Base-by-base conservation (phyloP, 2,113 vertebrate species). In the Henicopernis longicauda region DNA sequence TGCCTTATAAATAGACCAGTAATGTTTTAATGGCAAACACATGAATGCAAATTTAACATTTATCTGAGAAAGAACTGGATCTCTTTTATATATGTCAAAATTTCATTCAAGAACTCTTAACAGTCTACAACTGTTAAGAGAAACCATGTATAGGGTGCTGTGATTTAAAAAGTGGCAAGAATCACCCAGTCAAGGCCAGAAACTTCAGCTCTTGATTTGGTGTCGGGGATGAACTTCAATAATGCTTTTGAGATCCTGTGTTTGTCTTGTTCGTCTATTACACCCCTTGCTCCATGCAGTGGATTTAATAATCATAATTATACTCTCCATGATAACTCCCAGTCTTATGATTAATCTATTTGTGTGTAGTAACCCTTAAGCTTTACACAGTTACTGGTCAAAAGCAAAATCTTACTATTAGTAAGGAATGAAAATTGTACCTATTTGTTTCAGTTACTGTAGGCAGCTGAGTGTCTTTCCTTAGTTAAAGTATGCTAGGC, bases 261-360 rank as follows among this genome's bases (percentile, higher is more conserved):
- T 93, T 90, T 87, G 70, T 69, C 65, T 86, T 80, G 71, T 90
- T 88, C 0, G 0, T 65, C 63, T 91, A 0, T 65, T 66, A 72
- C 57, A 91, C 61, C 84, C 66, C 96, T 95, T 82, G 40, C 80
- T 95, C 72, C 42, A 16, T 63, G 70, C 42, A 55, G 42, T 67
- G 45, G 38, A 74, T 87, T 89, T 84, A 90, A 84, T 87, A 71
- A 90, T 85, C 47, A 40, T 85, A 91, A 95, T 96, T 95, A 94
- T 23, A 72, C 57, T 89, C 57, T 52, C 66, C 5, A 7, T 90
- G 95, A 93, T 94, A 94, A 91, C 61, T 91, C 70, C 27, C 25
- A 76, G 76, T 79, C 84, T 91, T 82, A 71, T 45, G 87, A 95
- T 82, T 65, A 91, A 91, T 65, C 50, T 79, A 32, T 91, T 78